Evolutionary conservation across 1,140 invertebrate species (phyloP).

Genomic region (Drepana arcuata): DNA sequence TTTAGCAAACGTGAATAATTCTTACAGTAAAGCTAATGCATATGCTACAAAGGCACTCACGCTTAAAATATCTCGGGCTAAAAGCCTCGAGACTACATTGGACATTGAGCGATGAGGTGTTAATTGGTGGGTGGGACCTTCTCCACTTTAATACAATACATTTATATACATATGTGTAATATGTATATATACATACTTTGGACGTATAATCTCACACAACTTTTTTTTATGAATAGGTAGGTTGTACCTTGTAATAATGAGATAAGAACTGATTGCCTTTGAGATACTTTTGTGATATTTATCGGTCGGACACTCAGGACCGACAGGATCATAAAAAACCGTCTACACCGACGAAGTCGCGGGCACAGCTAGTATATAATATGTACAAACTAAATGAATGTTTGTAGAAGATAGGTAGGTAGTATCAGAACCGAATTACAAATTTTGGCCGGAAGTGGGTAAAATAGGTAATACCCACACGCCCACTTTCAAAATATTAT

Average conservation of each 20-base stretch:
- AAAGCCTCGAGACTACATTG: constrained; percentile 5
- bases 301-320: background rate
- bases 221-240: background rate
- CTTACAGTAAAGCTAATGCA: background rate
- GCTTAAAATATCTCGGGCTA: constrained; percentile 1
- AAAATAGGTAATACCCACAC: too few relatives aligned
- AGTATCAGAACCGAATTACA: constrained; percentile 25
- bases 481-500: too few relatives aligned
- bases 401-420: constrained; percentile 12
- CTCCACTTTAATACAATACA: background rate
- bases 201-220: background rate
- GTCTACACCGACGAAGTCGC: constrained; percentile 1
- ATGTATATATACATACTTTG: background rate
- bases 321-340: background rate
- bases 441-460: constrained; percentile 19
- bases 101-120: constrained; percentile 20
- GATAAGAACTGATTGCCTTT: too few relatives aligned
- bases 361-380: constrained; percentile 6
- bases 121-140: constrained; percentile 13
- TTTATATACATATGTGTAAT: background rate
- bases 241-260: background rate
- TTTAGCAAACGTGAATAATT: background rate
- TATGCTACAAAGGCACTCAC: background rate
- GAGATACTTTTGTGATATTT: background rate
- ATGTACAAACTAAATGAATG: constrained; percentile 13